phyloP scores from a whole-genome alignment of 1,140 invertebrate species.

The Ips typographus region DNA sequence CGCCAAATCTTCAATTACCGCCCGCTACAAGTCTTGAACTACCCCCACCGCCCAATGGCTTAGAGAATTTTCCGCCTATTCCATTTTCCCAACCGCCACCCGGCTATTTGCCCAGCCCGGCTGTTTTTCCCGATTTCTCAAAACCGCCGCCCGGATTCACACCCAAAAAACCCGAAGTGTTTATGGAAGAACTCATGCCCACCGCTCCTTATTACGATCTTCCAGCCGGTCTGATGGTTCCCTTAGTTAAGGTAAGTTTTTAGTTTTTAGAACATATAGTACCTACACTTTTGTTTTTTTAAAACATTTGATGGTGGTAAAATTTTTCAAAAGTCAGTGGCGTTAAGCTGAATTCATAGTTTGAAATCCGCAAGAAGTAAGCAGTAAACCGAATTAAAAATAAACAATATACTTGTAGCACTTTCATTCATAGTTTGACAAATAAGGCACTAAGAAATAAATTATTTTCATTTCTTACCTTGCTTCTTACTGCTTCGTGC shows the following conservation, averaged over 20 bases:
- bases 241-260: slow-evolving; percentile 76
- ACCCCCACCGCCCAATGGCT: slow-evolving; percentile 39
- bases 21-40: slow-evolving; percentile 13
- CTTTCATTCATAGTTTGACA: too few species aligned
- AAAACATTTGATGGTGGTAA: too few species aligned
- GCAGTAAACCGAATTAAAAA: too few species aligned
- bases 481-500: too few species aligned
- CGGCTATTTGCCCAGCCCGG: slow-evolving; percentile 54
- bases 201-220: slow-evolving; percentile 94
- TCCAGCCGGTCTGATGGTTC: slow-evolving; percentile 93
- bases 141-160: slow-evolving; percentile 82
- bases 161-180: slow-evolving; percentile 53
- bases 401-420: too few species aligned
- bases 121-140: slow-evolving; percentile 73
- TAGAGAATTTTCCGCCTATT: slow-evolving; percentile 28
- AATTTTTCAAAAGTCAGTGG: too few species aligned
- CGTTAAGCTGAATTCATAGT: too few species aligned
- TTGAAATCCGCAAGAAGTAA: too few species aligned
- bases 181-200: slow-evolving; percentile 76
- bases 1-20: slow-evolving; percentile 16
- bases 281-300: too few species aligned
- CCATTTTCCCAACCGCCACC: slow-evolving; percentile 61
- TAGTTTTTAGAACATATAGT: too few species aligned
- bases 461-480: too few species aligned
- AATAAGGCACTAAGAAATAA: too few species aligned